Conservation (phyloP, 2,797 vertebrate genomes). For the Serranus cabrilla region DNA sequence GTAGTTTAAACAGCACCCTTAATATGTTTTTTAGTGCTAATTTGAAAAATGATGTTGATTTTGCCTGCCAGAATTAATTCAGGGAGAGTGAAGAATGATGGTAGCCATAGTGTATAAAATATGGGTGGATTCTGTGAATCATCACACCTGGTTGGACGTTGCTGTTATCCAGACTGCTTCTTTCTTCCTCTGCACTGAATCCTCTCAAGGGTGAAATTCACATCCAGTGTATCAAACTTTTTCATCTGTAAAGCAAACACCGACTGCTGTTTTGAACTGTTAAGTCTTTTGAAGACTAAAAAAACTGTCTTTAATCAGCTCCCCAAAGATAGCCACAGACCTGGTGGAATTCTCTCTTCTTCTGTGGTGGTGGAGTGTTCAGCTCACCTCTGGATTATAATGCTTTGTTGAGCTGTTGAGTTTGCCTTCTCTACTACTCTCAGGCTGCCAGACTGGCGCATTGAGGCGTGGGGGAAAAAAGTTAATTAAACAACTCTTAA, state of each 20-base stretch:
- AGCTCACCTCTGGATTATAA: slow-evolving; percentile 24
- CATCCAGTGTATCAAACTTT: slow-evolving; percentile 30
- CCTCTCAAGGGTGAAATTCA: slow-evolving; percentile 37
- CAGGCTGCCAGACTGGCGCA: slow-evolving; percentile 26
- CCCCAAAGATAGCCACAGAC: slow-evolving; percentile 28
- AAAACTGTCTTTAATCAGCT: slow-evolving; percentile 47
- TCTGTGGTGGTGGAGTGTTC: slow-evolving; percentile 24
- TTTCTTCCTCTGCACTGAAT: slow-evolving; percentile 31
- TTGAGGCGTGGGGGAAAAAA: slow-evolving; percentile 20
- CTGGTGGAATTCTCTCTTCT: background rate
- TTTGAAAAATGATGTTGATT: slow-evolving; percentile 1
- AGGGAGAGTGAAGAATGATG: background rate
- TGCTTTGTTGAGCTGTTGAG: slow-evolving; percentile 25
- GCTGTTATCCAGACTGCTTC: slow-evolving; percentile 35
- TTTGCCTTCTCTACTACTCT: slow-evolving; percentile 23
- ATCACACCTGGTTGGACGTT: slow-evolving; percentile 16
- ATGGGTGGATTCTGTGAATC: slow-evolving; percentile 20
- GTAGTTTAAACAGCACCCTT: background rate
- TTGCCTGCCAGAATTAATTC: slow-evolving; percentile 3
- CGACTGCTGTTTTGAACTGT: slow-evolving; percentile 30
- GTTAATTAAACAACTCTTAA: slow-evolving; percentile 70
- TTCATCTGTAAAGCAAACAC: slow-evolving; percentile 40
- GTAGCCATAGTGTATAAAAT: background rate
- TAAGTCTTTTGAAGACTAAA: slow-evolving; percentile 32
- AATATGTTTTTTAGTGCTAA: background rate